Base-by-base conservation (phyloP, 2,888 invertebrate species). In the Eupithecia insigniata region DNA sequence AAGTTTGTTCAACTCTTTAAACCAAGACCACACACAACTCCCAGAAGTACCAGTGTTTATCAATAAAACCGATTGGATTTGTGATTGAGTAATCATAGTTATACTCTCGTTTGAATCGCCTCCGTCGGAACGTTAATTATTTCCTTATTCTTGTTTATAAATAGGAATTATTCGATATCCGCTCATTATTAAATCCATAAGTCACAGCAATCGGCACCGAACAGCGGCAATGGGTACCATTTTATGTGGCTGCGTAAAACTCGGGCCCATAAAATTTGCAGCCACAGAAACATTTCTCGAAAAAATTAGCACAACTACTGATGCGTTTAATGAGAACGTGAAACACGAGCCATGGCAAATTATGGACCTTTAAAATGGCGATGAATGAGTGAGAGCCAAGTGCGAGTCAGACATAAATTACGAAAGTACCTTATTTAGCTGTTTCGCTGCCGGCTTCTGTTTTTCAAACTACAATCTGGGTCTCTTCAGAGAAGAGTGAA, bases 321-420 rank as follows among this genome's bases (percentile, higher is more conserved):
- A 89, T 92, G 84, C 93, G 92, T 82, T 89, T 92, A 93, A 93
- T 92, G 88, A 90, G 90, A 92, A 90, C 92, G 89, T 87, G 92
- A 92, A 92, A 92, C 89, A 85, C 88, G 89, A 92, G 85, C 61
- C 32, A 83, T 89, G 84, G 81, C 84, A 84, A 88, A 90, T 90
- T 89, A 90, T 90, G 85, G 85, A 85, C 87, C 87, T 89, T 89
- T 86, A 91, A 90, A 90, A 89, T 89, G 87, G 87, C 84, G 86
- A 88, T 89, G 89, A 91, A 85, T 85, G 81, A 83, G 7, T 66
- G 8, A 51, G 32, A 34, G 32, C 46, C 67, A 66, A 70, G 66
- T 14, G 60, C 18, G 26, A 51, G 43, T 60, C 5, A 0, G 16
- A 55, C 3, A 22, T 8, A 10, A n/a, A 46, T 46, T 22, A n/a